A percentile compares a stretch with the other conserved stretches of the same genome.
phyloP scores from a whole-genome alignment of 2,113 vertebrate species.

The Zingel zingel region DNA sequence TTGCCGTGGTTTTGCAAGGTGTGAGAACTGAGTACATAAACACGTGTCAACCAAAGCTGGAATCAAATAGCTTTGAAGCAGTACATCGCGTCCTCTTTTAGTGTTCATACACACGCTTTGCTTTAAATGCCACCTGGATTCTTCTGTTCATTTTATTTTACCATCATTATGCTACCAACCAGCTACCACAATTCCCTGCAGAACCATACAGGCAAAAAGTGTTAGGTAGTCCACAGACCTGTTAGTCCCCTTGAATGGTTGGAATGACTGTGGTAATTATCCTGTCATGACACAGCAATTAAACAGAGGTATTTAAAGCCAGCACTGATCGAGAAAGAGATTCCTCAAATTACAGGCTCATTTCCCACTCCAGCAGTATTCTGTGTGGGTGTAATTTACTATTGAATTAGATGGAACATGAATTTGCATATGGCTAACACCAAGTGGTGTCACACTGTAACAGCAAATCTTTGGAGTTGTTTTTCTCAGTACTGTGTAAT shows the following conservation, averaged over 20 bases:
- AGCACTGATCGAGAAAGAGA: slow-evolving; percentile 27
- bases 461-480: slow-evolving; percentile 24
- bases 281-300: slow-evolving; percentile 70
- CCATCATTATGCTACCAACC: slow-evolving; percentile 8
- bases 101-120: neutral
- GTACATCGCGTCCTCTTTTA: neutral
- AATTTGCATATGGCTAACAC: slow-evolving; percentile 61
- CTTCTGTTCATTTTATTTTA: slow-evolving; percentile 1
- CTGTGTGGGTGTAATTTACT: slow-evolving; percentile 55
- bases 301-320: slow-evolving; percentile 70
- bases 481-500: slow-evolving; percentile 27
- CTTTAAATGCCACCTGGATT: neutral
- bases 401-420: slow-evolving; percentile 41
- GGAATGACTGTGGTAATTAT: slow-evolving; percentile 61
- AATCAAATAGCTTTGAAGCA: slow-evolving; percentile 2
- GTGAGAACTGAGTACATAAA: slow-evolving; percentile 34
- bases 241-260: slow-evolving; percentile 32
- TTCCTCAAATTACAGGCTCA: slow-evolving; percentile 62
- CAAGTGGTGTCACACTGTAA: slow-evolving; percentile 32
- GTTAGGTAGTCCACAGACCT: slow-evolving; percentile 17
- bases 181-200: slow-evolving; percentile 20
- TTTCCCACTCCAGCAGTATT: slow-evolving; percentile 46
- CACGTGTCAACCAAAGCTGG: slow-evolving; percentile 34
- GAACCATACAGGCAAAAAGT: neutral
- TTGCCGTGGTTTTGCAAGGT: slow-evolving; percentile 14